Conservation (phyloP, 2,113 vertebrate genomes). For the Hiodon alosoides region DNA sequence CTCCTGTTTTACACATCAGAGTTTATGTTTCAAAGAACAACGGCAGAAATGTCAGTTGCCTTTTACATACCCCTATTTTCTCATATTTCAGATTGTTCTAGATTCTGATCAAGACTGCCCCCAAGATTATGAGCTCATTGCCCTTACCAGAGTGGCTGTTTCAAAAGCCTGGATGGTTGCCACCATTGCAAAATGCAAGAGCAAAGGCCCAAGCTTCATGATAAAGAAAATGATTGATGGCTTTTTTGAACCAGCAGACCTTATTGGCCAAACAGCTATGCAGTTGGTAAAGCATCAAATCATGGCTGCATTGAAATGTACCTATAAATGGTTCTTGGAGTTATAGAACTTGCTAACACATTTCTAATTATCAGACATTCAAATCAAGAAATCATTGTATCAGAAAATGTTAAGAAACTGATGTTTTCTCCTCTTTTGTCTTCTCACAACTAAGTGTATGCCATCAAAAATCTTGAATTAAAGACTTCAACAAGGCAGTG, state of each 20-base stretch:
- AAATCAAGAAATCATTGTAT: not conserved
- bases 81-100: constrained; percentile 7
- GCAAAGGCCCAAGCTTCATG: not conserved
- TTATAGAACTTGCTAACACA: not conserved
- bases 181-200: constrained; percentile 2
- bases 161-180: not conserved
- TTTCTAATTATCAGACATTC: not conserved
- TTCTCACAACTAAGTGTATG: constrained; percentile 1
- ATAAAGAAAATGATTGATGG: constrained; percentile 4
- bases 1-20: constrained; percentile 1
- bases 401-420: not conserved
- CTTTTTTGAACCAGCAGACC: constrained; percentile 2
- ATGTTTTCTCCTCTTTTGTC: constrained; percentile 6
- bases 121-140: constrained; percentile 6
- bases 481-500: not conserved
- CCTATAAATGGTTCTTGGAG: no score
- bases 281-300: no score
- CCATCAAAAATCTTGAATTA: not conserved
- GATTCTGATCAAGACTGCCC: constrained; percentile 9
- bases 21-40: constrained; percentile 1
- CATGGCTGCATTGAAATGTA: not conserved
- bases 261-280: not conserved
- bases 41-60: no score
- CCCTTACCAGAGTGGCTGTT: not conserved
- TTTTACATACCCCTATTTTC: constrained; percentile 5